Evolutionary conservation across 1,140 invertebrate genomes (phyloP), one percentile per base, ranked within the genome.

Genomic region (Diabrotica undecimpunctata): DNA sequence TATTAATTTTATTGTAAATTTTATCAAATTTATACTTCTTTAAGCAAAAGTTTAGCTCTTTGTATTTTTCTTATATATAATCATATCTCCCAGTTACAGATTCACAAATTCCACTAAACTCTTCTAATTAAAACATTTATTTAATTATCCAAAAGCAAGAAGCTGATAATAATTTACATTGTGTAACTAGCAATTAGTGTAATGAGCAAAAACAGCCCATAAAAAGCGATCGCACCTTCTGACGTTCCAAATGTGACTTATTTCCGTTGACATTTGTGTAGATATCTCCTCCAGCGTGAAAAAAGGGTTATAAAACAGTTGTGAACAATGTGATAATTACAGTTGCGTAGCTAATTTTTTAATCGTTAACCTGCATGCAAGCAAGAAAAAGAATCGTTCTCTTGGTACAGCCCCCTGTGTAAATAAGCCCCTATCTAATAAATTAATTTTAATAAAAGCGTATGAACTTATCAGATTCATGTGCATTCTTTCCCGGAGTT

Each of bases 271-370:
- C 3, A 46, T 46, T 46, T 46, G 2, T n/a, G 25, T 25, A 25
- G 25, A 25, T 25, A 25, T 5, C 41, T n/a, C 41, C n/a, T n/a
- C 41, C 41, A 46, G 41, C 5, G 25, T 25, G 5, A 46, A 46
- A 46, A 46, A 46, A 46, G 41, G 41, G 41, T 46, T 46, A 46
- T 3, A 46, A 6, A 46, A 5, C 41, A 46, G 41, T 46, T 46
- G 41, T 46, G n/a, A 46, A 46, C 41, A 46, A 46, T 46, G 41
- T 46, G 41, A 46, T 46, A 46, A 46, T 46, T 46, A 46, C n/a
- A 46, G 41, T 6, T 46, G 41, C 41, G 41, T 46, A 46, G 41
- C 41, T 46, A 46, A 46, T 46, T 46, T 46, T 46, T 46, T 5
- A 46, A 46, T 46, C 41, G 41, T 46, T 6, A 46, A 46, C 41